These are phyloP conservation scores for Myodes glareolus DNA, from an alignment of 2,113 vertebrate genomes.

Conservation along the genomic window DNA sequence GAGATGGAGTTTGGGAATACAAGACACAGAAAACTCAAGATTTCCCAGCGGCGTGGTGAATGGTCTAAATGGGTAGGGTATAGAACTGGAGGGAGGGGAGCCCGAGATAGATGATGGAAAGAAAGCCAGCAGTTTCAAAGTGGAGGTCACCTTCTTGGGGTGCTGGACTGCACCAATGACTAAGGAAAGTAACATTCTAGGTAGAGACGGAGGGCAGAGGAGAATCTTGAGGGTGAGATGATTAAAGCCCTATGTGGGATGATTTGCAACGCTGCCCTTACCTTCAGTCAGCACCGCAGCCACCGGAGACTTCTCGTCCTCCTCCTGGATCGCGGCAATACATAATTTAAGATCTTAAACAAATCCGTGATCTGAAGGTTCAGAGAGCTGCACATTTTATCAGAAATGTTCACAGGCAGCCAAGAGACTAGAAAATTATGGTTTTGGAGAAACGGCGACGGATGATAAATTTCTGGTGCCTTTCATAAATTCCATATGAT, in stretches of 20 bases:
- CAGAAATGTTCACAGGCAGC: slow-evolving; percentile 64
- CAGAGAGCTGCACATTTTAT: slow-evolving; percentile 56
- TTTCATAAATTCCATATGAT: slow-evolving; percentile 68
- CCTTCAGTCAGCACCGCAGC: background rate
- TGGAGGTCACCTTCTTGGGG: background rate
- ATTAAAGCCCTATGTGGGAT: background rate
- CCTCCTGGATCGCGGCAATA: slow-evolving; percentile 5
- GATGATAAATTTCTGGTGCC: slow-evolving; percentile 60
- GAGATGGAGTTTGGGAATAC: background rate
- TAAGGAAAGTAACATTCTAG: background rate
- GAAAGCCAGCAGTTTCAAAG: background rate
- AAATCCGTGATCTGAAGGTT: slow-evolving; percentile 50
- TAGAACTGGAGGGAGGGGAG: background rate
- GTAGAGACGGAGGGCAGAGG: background rate
- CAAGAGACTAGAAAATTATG: slow-evolving; percentile 68
- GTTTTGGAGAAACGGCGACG: slow-evolving; percentile 48
- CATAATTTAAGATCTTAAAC: slow-evolving; percentile 65
- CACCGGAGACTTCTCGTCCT: background rate
- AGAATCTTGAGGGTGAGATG: background rate
- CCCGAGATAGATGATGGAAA: background rate
- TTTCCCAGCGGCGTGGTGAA: background rate
- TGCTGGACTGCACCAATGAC: background rate
- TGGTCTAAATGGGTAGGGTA: background rate
- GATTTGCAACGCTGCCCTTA: background rate
- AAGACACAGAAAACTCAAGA: background rate